Conservation (phyloP, 2,797 vertebrate species). For the Tenualosa thibaudeaui region DNA sequence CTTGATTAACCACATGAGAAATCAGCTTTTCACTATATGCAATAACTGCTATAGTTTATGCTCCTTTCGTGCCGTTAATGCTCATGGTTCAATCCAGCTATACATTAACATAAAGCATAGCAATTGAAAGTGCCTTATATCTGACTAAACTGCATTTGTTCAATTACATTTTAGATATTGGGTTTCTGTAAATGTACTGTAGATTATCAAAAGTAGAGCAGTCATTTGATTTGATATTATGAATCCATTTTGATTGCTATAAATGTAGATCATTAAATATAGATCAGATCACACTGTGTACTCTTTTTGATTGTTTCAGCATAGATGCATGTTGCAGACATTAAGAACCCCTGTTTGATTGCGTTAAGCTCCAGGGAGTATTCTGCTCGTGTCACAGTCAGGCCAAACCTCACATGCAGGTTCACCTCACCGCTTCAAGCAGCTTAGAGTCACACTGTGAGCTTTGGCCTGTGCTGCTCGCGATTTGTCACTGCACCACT, state of each 20-base stretch:
- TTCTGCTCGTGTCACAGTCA: neutral
- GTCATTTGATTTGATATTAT: neutral
- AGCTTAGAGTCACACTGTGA: neutral
- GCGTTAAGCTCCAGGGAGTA: neutral
- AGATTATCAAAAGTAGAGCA: too few relatives aligned
- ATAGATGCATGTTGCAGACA: neutral
- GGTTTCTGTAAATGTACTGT: too few relatives aligned
- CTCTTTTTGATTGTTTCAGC: neutral
- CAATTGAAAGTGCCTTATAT: neutral
- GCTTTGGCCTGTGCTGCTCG: neutral
- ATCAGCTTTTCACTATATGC: neutral
- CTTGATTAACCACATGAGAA: neutral
- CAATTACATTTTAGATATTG: neutral
- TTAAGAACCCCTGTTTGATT: neutral
- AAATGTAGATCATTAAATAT: neutral
- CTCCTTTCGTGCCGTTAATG: neutral
- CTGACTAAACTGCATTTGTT: neutral
- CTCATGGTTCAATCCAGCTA: neutral
- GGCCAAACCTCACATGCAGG: neutral
- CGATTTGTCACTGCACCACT: neutral
- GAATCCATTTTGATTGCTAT: neutral
- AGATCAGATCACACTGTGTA: neutral
- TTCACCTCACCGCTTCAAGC: constrained; percentile 4
- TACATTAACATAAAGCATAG: neutral
- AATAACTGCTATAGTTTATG: neutral